Percentiles rank a stretch among this genome's conserved stretches.
phyloP scores from a whole-genome alignment of 2,888 invertebrate species.

The Selenia dentaria region DNA sequence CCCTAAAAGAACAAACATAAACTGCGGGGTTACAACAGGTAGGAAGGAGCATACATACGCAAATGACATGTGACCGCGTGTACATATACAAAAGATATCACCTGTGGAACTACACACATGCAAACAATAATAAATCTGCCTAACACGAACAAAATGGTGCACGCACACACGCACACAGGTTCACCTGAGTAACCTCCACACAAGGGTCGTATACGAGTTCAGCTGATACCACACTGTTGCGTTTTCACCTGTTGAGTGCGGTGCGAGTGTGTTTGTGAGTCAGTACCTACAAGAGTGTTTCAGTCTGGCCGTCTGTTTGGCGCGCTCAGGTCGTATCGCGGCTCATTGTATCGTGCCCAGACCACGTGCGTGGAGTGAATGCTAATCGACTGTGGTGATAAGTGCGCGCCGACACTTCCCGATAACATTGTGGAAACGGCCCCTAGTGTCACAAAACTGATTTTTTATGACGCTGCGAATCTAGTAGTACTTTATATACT shows the following conservation, averaged over 20 bases:
- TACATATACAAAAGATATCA: slow-evolving; percentile 63
- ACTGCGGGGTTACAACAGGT: slow-evolving; percentile 76
- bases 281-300: slow-evolving; percentile 47
- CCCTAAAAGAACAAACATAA: slow-evolving; percentile 75
- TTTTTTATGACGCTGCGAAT: slow-evolving; percentile 4
- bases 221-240: slow-evolving; percentile 71
- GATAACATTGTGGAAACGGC: slow-evolving; percentile 58
- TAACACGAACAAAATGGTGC: slow-evolving; percentile 76
- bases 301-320: slow-evolving; percentile 76
- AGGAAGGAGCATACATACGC: slow-evolving; percentile 63
- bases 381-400: slow-evolving; percentile 66
- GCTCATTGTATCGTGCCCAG: slow-evolving; percentile 39
- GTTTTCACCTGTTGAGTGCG: slow-evolving; percentile 76
- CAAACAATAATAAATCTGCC: slow-evolving; percentile 67
- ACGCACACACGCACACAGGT: slow-evolving; percentile 57
- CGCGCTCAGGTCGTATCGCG: slow-evolving; percentile 73
- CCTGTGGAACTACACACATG: slow-evolving; percentile 58
- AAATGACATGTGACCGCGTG: slow-evolving; percentile 76
- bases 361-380: slow-evolving; percentile 69
- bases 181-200: slow-evolving; percentile 76
- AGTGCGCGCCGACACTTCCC: slow-evolving; percentile 66
- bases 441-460: slow-evolving; percentile 6
- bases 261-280: slow-evolving; percentile 68
- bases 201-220: slow-evolving; percentile 69
- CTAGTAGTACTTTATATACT: not conserved